A percentile compares a stretch with the other conserved stretches of the same genome.
These are phyloP conservation scores for Wiebesia pumilae DNA, from an alignment of 1,140 invertebrate species.

Conservation along the genomic window DNA sequence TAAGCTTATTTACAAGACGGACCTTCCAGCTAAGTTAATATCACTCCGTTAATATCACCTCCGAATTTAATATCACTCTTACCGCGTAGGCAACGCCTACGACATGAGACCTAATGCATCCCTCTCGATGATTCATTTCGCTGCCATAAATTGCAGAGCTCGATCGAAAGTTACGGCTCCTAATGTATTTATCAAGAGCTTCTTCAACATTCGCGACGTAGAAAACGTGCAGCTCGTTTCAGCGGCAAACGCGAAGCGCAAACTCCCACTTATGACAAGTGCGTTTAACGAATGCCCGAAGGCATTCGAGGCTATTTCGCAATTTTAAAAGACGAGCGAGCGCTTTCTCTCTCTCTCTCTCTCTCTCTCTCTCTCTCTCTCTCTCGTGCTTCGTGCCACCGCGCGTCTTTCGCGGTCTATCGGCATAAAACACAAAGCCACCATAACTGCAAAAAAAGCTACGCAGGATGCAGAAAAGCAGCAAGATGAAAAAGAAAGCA, in stretches of 20 bases:
- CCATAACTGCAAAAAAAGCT: background rate
- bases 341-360: background rate
- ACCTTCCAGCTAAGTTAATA: too few species aligned
- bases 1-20: too few species aligned
- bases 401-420: background rate
- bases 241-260: background rate
- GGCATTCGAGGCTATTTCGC: background rate
- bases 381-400: background rate
- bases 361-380: too few species aligned
- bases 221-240: background rate
- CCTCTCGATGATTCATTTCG: too few species aligned
- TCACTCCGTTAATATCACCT: too few species aligned
- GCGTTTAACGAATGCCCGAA: too few species aligned
- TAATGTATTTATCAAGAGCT: background rate
- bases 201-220: too few species aligned
- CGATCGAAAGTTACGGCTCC: too few species aligned
- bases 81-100: too few species aligned
- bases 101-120: too few species aligned
- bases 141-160: too few species aligned
- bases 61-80: too few species aligned
- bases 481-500: background rate
- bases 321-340: background rate
- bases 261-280: background rate
- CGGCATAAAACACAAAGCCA: background rate
- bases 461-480: slow-evolving; percentile 10